These are phyloP conservation scores for Falcunculus frontatus DNA, from an alignment of 2,113 vertebrate genomes.

Conservation along the genomic window DNA sequence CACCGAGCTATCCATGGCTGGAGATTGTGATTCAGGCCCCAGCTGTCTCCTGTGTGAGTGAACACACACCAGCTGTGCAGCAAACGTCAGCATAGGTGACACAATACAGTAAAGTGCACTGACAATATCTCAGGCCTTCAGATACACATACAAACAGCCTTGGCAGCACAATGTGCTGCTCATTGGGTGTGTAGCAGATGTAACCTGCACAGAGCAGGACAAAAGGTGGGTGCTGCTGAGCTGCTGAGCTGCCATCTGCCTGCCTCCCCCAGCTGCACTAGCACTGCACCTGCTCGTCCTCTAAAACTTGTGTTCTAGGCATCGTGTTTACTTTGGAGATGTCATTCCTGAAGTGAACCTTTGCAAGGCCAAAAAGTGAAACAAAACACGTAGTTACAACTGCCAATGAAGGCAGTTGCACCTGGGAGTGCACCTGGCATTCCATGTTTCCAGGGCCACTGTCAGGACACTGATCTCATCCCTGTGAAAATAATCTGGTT, in stretches of 20 bases:
- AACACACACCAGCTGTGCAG: not conserved
- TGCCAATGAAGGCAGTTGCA: not conserved
- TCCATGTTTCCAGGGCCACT: not conserved
- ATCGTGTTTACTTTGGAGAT: accelerated
- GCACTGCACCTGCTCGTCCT: accelerated
- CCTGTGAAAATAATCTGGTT: not conserved
- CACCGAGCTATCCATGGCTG: accelerated
- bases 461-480: not conserved
- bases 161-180: accelerated
- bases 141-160: not conserved
- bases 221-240: not conserved
- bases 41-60: not conserved
- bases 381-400: not conserved
- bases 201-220: not conserved
- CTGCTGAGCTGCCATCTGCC: not conserved
- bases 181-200: not conserved
- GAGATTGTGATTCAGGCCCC: not conserved
- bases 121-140: not conserved
- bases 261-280: not conserved
- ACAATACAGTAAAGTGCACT: not conserved
- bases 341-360: not conserved
- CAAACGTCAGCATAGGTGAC: not conserved
- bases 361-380: not conserved
- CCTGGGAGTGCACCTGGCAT: not conserved
- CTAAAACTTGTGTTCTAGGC: not conserved